Percentiles rank a stretch among this genome's conserved stretches.
phyloP scores from a whole-genome alignment of 2,888 invertebrate genomes.

The Tigriopus californicus region DNA sequence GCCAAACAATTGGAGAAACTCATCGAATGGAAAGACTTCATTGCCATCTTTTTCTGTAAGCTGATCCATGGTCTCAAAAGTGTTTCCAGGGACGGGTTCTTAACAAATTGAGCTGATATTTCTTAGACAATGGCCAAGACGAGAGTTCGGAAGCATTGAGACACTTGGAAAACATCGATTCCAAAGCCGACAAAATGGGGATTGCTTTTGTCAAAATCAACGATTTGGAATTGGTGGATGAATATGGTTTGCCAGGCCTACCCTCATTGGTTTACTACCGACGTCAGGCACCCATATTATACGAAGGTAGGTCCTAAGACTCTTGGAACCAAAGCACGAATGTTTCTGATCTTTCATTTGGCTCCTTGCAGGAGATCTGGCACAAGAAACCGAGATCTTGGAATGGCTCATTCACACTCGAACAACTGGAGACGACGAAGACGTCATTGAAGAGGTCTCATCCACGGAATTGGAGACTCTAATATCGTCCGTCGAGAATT shows the following conservation, averaged over 20 bases:
- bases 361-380: slow-evolving; percentile 48
- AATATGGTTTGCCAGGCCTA: slow-evolving; percentile 71
- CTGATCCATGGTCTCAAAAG: slow-evolving; percentile 25
- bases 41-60: slow-evolving; percentile 87
- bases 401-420: slow-evolving; percentile 86
- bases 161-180: slow-evolving; percentile 82
- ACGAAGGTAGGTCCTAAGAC: slow-evolving; percentile 47
- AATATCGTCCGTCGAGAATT: slow-evolving; percentile 70
- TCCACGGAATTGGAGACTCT: slow-evolving; percentile 67
- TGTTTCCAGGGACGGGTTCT: too few relatives aligned
- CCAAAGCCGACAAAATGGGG: slow-evolving; percentile 79
- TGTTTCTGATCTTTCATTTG: slow-evolving; percentile 6
- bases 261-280: slow-evolving; percentile 81
- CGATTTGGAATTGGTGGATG: slow-evolving; percentile 71
- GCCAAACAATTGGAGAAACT: slow-evolving; percentile 71
- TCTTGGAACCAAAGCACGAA: background rate
- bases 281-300: slow-evolving; percentile 82
- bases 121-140: slow-evolving; percentile 3
- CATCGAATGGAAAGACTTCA: slow-evolving; percentile 74
- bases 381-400: slow-evolving; percentile 72
- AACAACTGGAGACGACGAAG: slow-evolving; percentile 79
- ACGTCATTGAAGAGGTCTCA: slow-evolving; percentile 84
- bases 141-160: slow-evolving; percentile 58
- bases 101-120: too few relatives aligned
- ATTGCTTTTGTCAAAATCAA: slow-evolving; percentile 88